A percentile compares a stretch with the other conserved stretches of the same genome.
Evolutionary conservation across 2,888 invertebrate genomes (phyloP).

Genomic region (Gortyna flavago): DNA sequence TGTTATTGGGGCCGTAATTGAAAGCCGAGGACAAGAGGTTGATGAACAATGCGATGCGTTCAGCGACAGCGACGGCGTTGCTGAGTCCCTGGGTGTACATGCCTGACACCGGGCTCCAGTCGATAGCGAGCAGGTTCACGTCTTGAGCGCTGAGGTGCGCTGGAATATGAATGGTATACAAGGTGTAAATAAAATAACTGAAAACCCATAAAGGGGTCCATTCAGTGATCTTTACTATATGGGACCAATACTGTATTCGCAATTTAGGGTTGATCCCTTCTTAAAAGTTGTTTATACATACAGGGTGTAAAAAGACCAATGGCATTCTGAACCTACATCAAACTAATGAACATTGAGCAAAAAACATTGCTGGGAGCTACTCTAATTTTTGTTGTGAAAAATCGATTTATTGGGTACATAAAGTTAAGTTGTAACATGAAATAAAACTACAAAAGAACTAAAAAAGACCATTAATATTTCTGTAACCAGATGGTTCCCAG

Average conservation of each 20-base stretch:
- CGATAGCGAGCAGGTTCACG: constrained; percentile 84
- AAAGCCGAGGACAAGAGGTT: constrained; percentile 79
- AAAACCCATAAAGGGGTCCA: background rate
- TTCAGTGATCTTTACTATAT: too few relatives aligned
- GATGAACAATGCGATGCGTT: constrained; percentile 80
- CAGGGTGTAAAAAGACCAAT: background rate
- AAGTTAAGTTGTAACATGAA: background rate
- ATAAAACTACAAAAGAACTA: background rate
- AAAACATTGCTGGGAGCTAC: background rate
- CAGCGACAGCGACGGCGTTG: constrained; percentile 79
- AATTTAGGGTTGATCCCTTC: background rate
- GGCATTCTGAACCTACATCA: background rate
- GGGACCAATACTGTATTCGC: background rate
- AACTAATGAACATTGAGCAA: background rate
- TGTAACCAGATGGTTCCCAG: background rate
- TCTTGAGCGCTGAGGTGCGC: constrained; percentile 77
- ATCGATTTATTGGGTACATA: background rate
- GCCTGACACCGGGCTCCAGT: constrained; percentile 80
- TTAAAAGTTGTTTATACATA: background rate
- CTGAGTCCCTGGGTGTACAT: constrained; percentile 80
- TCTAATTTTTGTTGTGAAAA: background rate
- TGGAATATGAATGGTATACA: constrained; percentile 63
- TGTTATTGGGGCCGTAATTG: constrained; percentile 70
- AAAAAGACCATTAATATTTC: background rate
- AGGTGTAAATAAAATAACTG: background rate